Base-by-base conservation (phyloP, 2,113 vertebrate species). In the Clinocottus analis region DNA sequence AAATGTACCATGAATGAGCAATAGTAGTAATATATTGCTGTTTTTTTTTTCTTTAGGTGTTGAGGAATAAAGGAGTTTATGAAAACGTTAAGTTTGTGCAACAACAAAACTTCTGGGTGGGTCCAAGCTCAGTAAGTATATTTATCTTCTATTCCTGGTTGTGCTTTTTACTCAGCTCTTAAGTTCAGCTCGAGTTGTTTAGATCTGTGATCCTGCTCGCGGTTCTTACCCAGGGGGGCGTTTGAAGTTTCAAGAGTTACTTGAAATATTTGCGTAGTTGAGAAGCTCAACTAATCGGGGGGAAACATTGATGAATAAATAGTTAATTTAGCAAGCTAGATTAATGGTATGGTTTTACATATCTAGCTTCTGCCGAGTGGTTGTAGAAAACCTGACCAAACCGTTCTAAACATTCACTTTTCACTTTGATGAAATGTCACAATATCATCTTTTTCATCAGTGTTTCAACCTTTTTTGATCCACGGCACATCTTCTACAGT, bases 81-180 rank as follows among this genome's bases (percentile, higher is more conserved):
- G 98, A 99, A 94, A 99, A 98, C 0, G 98, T 99, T 35, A 99
- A 97, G 85, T 99, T 97, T 1, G 96, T 99, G 76, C 97, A 99
- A 84, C 98, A 99, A 85, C 96, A 99, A 90, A 99, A 99, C 94
- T 99, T 99, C 94, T 99, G 98, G 98, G 96, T 99, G 0, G 98
- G 98, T 77, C 98, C 98, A 81, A 98, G 96, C 90, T 99, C 98
- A 84, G 98, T 99, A 92, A 95, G 96, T 94, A 45, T 66, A 49
- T 75, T 17, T 16, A 1, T 56, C 51, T 77, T 70, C 21, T 39
- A 0, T 70, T 11, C 27, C 1, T 68, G 6, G 29, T 12, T 55
- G 21, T 56, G 14, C 11, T n/a, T 58, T 19, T 58, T 19, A 33
- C 13, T 9, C 19, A 19, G n/a, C 47, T 29, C 8, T 31, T 17